These are phyloP conservation scores for Drosophila tanythrix DNA, from an alignment of 2,888 invertebrate species.

Conservation along the genomic window DNA sequence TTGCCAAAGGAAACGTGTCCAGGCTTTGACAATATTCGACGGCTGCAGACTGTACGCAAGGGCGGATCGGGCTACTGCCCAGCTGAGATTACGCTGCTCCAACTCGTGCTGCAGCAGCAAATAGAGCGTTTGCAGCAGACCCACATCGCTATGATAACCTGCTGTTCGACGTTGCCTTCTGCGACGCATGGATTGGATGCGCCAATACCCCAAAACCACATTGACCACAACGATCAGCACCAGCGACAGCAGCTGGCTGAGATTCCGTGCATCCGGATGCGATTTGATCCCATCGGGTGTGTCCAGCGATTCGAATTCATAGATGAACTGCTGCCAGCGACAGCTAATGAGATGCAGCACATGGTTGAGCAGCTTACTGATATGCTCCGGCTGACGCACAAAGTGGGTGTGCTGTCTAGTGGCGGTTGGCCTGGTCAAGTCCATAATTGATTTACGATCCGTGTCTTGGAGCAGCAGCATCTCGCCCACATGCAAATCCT, in stretches of 20 bases:
- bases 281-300: slow-evolving; percentile 86
- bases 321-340: slow-evolving; percentile 92
- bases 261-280: slow-evolving; percentile 70
- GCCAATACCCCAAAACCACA: slow-evolving; percentile 87
- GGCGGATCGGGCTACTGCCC: slow-evolving; percentile 84
- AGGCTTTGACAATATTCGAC: slow-evolving; percentile 81
- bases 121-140: slow-evolving; percentile 58
- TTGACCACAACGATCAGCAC: slow-evolving; percentile 88
- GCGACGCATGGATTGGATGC: slow-evolving; percentile 70
- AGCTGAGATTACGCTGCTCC: slow-evolving; percentile 78
- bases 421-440: slow-evolving; percentile 18
- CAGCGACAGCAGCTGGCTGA: slow-evolving; percentile 86
- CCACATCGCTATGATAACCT: slow-evolving; percentile 46
- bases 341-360: slow-evolving; percentile 89
- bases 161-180: slow-evolving; percentile 59
- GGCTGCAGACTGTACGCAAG: slow-evolving; percentile 85
- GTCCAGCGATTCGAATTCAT: slow-evolving; percentile 91
- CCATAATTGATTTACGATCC: slow-evolving; percentile 59
- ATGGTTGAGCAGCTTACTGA: slow-evolving; percentile 89
- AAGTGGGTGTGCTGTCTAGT: slow-evolving; percentile 85
- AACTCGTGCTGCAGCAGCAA: slow-evolving; percentile 84
- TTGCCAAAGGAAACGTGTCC: slow-evolving; percentile 82
- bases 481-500: slow-evolving; percentile 90
- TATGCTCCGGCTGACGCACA: slow-evolving; percentile 87
- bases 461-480: slow-evolving; percentile 87